phyloP scores from a whole-genome alignment of 2,888 invertebrate species.

The Rotaria macrura region DNA sequence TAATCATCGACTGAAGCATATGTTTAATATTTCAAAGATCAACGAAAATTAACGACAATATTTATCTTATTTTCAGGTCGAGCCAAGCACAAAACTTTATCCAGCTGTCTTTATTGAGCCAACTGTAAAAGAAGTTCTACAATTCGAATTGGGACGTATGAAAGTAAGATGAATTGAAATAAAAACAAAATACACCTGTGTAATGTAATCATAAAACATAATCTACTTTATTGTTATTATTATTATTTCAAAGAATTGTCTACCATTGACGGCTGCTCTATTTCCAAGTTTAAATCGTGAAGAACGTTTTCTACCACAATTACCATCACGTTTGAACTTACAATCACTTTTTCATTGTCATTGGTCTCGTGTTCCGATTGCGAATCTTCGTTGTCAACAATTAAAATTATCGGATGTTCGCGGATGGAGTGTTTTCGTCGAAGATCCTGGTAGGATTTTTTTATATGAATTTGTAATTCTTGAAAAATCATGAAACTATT shows the following conservation, averaged over 20 bases:
- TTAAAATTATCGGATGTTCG: conserved; percentile 88
- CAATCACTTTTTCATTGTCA: conserved; percentile 84
- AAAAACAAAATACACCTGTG: no score
- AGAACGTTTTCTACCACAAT: conserved; percentile 56
- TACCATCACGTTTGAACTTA: conserved; percentile 55
- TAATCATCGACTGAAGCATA: no score
- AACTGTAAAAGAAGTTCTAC: conserved; percentile 88
- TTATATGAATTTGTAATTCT: not conserved
- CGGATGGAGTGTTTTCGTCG: conserved; percentile 98
- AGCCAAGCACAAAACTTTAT: conserved; percentile 89
- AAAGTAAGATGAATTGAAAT: conserved; percentile 36
- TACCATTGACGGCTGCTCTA: conserved; percentile 82
- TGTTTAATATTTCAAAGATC: no score
- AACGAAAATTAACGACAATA: no score
- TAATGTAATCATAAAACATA: not conserved
- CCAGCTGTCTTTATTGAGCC: conserved; percentile 98
- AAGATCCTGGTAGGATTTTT: conserved; percentile 61
- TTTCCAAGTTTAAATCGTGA: conserved; percentile 83
- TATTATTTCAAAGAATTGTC: conserved; percentile 31
- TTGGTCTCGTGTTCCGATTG: conserved; percentile 94
- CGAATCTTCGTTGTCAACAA: conserved; percentile 81
- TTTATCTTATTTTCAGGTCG: conserved; percentile 63
- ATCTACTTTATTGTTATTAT: not conserved
- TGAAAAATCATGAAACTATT: not conserved
- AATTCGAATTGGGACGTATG: conserved; percentile 90